Evolutionary conservation across 1,140 invertebrate genomes (phyloP).

Genomic region (Tyrophagus putrescentiae): DNA sequence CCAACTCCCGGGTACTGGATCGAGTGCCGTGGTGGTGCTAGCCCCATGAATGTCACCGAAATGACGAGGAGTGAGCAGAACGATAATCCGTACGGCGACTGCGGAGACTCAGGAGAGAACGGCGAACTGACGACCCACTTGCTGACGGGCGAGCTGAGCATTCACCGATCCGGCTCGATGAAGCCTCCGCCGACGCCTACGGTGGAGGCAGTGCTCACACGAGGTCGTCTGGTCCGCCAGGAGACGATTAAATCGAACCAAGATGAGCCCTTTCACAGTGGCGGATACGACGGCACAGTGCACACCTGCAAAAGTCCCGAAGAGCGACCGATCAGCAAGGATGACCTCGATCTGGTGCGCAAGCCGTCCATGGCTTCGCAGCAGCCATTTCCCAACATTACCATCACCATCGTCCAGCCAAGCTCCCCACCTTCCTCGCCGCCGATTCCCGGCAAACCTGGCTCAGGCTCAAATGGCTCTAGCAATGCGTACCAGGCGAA

Average conservation of each 20-base stretch:
- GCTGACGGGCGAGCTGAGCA: neutral
- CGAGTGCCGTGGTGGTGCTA: constrained; percentile 48
- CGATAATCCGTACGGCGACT: neutral
- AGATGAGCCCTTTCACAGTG: neutral
- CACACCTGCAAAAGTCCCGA: too few relatives aligned
- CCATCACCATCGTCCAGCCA: constrained; percentile 19
- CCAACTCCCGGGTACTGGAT: constrained; percentile 87
- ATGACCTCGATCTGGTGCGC: constrained; percentile 22
- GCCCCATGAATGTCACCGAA: constrained; percentile 2
- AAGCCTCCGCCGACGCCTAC: constrained; percentile 18
- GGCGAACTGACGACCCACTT: neutral
- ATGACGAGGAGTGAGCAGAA: neutral
- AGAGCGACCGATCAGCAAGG: constrained; percentile 18
- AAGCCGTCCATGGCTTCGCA: constrained; percentile 4
- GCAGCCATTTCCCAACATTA: constrained; percentile 10
- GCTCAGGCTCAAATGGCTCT: neutral
- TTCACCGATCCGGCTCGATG: neutral
- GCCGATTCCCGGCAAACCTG: neutral
- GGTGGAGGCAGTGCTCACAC: constrained; percentile 11
- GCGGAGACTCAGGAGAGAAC: neutral
- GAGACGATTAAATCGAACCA: constrained; percentile 23
- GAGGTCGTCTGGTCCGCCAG: constrained; percentile 6
- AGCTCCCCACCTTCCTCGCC: constrained; percentile 20
- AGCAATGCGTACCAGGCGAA: neutral
- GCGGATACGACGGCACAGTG: neutral